Evolutionary conservation across 2,113 vertebrate genomes (phyloP).

Genomic region (Xiphias gladius): DNA sequence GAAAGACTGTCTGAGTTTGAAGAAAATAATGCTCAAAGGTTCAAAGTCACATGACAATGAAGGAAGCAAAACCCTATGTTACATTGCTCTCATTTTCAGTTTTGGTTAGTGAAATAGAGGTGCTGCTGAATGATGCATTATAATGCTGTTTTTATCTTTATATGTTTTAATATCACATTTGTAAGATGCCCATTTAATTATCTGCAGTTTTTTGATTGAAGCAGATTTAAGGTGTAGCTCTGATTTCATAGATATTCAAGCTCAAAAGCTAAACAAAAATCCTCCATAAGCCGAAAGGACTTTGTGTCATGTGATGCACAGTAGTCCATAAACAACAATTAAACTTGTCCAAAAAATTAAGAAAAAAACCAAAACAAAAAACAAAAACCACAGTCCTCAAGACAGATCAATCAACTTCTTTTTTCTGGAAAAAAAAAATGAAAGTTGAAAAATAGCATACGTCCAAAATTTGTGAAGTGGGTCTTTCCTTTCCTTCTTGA

Average conservation of each 20-base stretch:
- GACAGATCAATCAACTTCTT: constrained; percentile 7
- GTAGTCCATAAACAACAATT: constrained; percentile 10
- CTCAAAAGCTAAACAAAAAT: constrained; percentile 36
- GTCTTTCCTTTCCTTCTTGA: constrained; percentile 39
- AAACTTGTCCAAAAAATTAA: constrained; percentile 12
- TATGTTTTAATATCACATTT: constrained; percentile 63
- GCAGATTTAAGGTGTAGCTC: constrained; percentile 42
- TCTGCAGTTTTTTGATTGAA: constrained; percentile 31
- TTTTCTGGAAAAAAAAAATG: constrained; percentile 21
- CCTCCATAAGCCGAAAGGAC: constrained; percentile 31
- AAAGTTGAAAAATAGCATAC: constrained; percentile 34
- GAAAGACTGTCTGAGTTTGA: constrained; percentile 76
- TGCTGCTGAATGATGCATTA: constrained; percentile 63
- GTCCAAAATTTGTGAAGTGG: constrained; percentile 21
- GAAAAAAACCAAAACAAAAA: background rate
- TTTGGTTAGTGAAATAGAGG: constrained; percentile 72
- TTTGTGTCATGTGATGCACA: constrained; percentile 26
- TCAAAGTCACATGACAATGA: constrained; percentile 88
- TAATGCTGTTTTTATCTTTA: constrained; percentile 56
- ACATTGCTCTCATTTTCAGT: constrained; percentile 77
- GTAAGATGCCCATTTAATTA: constrained; percentile 66
- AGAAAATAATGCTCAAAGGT: constrained; percentile 74
- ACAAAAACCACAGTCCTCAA: background rate
- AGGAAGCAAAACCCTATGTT: constrained; percentile 73
- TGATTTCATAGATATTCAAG: constrained; percentile 76